These are phyloP conservation scores for Ranitomeya variabilis DNA, from an alignment of 2,113 vertebrate genomes.

Conservation along the genomic window DNA sequence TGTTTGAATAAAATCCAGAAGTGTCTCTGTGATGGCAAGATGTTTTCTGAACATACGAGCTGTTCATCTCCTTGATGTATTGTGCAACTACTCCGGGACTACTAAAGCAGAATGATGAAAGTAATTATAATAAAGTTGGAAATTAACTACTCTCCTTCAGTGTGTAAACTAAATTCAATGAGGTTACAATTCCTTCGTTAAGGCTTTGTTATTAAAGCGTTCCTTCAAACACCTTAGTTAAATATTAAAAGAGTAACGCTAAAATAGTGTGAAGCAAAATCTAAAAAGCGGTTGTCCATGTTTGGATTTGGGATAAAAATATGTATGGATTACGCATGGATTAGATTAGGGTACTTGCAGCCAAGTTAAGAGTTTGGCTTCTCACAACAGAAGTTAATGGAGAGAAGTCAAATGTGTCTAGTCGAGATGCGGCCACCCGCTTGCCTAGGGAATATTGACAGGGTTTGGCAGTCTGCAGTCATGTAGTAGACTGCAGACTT, in stretches of 20 bases:
- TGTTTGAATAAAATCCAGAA: constrained; percentile 10
- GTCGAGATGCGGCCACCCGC: too few relatives aligned
- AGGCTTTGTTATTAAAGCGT: neutral
- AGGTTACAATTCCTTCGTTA: neutral
- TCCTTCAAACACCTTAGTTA: neutral
- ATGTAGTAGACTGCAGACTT: too few relatives aligned
- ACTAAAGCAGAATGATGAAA: constrained; percentile 8
- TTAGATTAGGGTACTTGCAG: too few relatives aligned
- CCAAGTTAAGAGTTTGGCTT: too few relatives aligned
- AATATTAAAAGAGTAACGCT: neutral
- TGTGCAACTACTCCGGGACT: constrained; percentile 11
- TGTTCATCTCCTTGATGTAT: constrained; percentile 16
- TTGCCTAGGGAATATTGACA: too few relatives aligned
- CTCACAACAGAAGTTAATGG: too few relatives aligned
- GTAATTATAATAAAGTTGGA: neutral
- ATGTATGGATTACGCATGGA: too few relatives aligned
- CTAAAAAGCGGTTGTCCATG: neutral
- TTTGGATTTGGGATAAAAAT: too few relatives aligned
- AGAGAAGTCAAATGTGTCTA: too few relatives aligned
- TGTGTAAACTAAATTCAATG: neutral
- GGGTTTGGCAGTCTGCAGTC: too few relatives aligned
- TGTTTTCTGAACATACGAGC: constrained; percentile 5
- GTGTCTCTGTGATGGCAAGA: neutral
- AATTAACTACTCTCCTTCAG: neutral
- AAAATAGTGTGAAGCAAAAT: neutral